Base-by-base conservation (phyloP, 2,797 vertebrate species). In the Phataginus tricuspis region DNA sequence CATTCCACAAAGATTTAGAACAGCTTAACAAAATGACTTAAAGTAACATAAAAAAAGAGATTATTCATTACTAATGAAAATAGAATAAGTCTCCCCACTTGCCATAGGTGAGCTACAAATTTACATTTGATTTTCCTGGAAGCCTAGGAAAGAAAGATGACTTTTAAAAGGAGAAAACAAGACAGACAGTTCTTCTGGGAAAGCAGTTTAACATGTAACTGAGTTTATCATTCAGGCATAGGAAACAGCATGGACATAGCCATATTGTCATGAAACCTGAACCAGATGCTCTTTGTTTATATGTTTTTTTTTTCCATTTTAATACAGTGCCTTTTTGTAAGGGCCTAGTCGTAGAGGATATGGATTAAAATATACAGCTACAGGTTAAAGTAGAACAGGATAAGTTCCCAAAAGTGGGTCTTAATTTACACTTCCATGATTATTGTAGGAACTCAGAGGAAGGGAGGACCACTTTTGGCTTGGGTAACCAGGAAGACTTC, bases 81-180 rank as follows among this genome's bases (percentile, higher is more conserved):
- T 61, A 68, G 68, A 87, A 68, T 82, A 59, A 75, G 25, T 49
- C 34, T 83, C 31, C 14, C 45, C 45, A 68, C 21, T 95, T 95
- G n/a, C 68, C 88, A 1, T 77, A 63, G 61, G 61, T 42, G 37
- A 77, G 61, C 83, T 92, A 31, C 42, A 92, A 8, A 61, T 88
- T 95, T 82, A 92, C 51, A 11, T 77, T 29, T 55, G 61, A 87
- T 75, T 87, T 75, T 92, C 25, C 25, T 86, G 59, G 68, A 95
- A 87, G 63, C 18, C 77, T 87, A 49, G 61, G 75, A 75, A 10
- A 68, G 57, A 79, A 83, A 29, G 68, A 39, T 84, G 34, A 64
- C 31, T 92, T 94, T 42, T 78, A 69, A 89, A 88, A 85, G 55
- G 37, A 85, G 64, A 72, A 93, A 79, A 93, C 11, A 84, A n/a